Evolutionary conservation across 2,888 invertebrate species (phyloP), one percentile per base, ranked within the genome.

Genomic region (Microctonus aethiopoides): DNA sequence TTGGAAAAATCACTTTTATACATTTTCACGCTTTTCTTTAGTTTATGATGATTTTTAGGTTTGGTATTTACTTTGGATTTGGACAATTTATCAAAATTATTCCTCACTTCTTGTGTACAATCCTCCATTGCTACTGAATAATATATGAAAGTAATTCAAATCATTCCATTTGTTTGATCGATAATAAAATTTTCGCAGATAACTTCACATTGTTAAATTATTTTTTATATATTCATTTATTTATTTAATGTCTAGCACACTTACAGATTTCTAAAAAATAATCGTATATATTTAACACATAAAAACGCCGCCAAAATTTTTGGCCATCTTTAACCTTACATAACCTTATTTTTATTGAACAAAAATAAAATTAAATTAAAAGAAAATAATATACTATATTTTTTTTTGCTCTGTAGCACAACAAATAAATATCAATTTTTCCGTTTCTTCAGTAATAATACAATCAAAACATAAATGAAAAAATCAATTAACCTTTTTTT

Each of bases 111-210:
- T n/a, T n/a, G n/a, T n/a, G n/a, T n/a, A n/a, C n/a, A n/a, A n/a
- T n/a, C n/a, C n/a, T n/a, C 52, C 16, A 54, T 70, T 9, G 67
- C 11, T 6, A n/a, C 41, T 3, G 11, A 11, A 41, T 62, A 39
- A 1, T 41, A 1, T 41, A n/a, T n/a, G n/a, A 56, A 24, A 29
- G 29, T 29, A 29, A 29, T 29, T 3, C 29, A 5, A 29, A 29
- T 5, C 29, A 3, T 7, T 3, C 7, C 29, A 4, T 32, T 60
- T 60, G 60, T 70, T 70, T 41, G 54, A 70, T 70, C 69, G 65
- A 70, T 70, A 54, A 1, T 22, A 52, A n/a, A n/a, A 46, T 1
- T 16, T 26, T 4, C 54, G 54, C 54, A 26, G 5, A 11, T 10
- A 24, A 54, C 54, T 24, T 10, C 26, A 26, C 2, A 2, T 3